Evolutionary conservation across 2,797 vertebrate species (phyloP), one percentile per base, ranked within the genome.

Genomic region (Paedocypris micromegethes): DNA sequence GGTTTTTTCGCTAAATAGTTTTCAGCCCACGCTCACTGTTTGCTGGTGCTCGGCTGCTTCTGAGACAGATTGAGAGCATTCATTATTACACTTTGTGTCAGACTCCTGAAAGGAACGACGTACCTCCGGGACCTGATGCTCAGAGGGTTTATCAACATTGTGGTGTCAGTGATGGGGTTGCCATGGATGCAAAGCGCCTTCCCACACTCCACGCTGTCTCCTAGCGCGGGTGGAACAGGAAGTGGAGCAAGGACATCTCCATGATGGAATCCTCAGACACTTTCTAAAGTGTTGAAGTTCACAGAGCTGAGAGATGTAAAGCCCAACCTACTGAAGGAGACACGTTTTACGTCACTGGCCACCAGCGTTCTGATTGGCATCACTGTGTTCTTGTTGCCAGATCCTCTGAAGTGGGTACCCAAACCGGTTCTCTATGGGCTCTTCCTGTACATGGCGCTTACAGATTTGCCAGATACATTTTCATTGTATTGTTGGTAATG

Each of bases 101-200:
- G 95, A 86, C 79, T 98, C 82, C 87, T 94, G 70, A 98, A 97
- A 83, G 96, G 95, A 73, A 97, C 95, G 0, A 87, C 93, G 1
- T 98, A 97, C 83, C 95, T 97, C 88, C 97, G 96, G 95, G 96
- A 98, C 80, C 90, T 98, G 52, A 88, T 97, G 81, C 92, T 98
- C 2, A 87, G 95, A 2, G 96, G 94, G 0, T 82, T 96, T 72
- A 97, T 98, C 83, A 98, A 97, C 86, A 93, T 90, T 0, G 90
- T 93, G 64, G 88, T 98, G 78, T 97, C 95, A 0, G 84, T 96
- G 48, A 93, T 97, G 0, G 94, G 95, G 62, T 86, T 98, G 80
- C 95, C 95, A 3, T 98, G 96, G 96, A 93, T 98, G 87, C 94
- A 98, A 0, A 94, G 94, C 0, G 95, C 96, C 48, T 97, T 96